Evolutionary conservation across 2,888 invertebrate species (phyloP).

Genomic region (Drosophila anomalipes): DNA sequence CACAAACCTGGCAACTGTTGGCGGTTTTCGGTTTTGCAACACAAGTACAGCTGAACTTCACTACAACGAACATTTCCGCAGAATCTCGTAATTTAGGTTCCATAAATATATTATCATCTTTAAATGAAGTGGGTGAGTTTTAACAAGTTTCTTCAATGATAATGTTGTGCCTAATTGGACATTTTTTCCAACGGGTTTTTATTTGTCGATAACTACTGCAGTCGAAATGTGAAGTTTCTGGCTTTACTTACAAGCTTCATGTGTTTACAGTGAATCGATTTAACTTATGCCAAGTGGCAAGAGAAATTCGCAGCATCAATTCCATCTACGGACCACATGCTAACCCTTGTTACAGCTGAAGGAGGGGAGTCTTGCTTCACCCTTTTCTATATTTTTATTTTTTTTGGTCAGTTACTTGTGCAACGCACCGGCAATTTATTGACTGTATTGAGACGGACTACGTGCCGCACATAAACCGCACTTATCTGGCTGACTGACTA

Average conservation of each 20-base stretch:
- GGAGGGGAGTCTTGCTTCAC: not conserved
- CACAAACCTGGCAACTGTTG: constrained; percentile 23
- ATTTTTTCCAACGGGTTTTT: not conserved
- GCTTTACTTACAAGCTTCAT: constrained; percentile 17
- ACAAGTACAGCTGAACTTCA: not conserved
- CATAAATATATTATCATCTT: not conserved
- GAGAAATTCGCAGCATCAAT: constrained; percentile 67
- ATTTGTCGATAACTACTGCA: not conserved
- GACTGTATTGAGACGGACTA: constrained; percentile 78
- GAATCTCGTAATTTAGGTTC: not conserved
- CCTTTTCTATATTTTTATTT: not conserved
- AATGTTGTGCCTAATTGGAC: not conserved
- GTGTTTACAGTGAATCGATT: constrained; percentile 34
- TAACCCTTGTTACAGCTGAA: constrained; percentile 22
- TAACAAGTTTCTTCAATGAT: not conserved
- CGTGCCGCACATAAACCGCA: constrained; percentile 80
- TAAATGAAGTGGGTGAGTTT: not conserved
- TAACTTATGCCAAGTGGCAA: constrained; percentile 20
- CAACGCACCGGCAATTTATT: constrained; percentile 72
- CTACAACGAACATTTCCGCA: not conserved
- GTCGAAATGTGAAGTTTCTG: constrained; percentile 2
- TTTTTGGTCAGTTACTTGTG: constrained; percentile 63
- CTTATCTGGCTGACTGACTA: constrained; percentile 78
- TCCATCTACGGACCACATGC: constrained; percentile 46
- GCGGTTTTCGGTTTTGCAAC: constrained; percentile 7